Evolutionary conservation across 2,113 vertebrate genomes (phyloP), one percentile per base, ranked within the genome.

Genomic region (Megalops atlanticus): DNA sequence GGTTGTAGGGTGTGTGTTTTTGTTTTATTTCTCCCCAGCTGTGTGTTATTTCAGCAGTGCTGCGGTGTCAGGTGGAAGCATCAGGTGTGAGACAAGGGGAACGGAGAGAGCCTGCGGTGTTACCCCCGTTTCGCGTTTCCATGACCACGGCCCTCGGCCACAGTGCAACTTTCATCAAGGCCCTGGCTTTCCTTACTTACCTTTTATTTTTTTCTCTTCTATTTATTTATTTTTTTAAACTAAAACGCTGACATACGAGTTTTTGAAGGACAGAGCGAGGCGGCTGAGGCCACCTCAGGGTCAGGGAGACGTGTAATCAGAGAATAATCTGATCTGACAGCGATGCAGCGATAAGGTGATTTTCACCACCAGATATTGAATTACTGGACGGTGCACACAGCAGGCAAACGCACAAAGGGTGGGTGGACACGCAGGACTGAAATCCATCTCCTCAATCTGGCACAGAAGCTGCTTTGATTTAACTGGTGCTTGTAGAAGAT

Each of bases 11-110:
- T 33, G 71, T 58, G 81, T 54, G 78, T 79, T 76, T 49, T 45
- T 80, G 77, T 38, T 35, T 21, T 49, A 76, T 7, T 77, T 78
- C 74, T 77, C 43, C 36, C 81, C 77, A 49, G n/a, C 74, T 64
- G 80, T 74, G 18, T 36, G 35, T 43, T 54, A 24, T 54, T 54
- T 54, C 49, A 54, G 6, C 49, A 21, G 16, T 15, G 49, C 49
- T 21, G 18, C 49, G 3, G 49, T 21, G 49, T 24, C 18, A 21
- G 11, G 16, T 15, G 49, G 49, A 54, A 54, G 3, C 7, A 2
- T 54, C 12, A 21, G 49, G 49, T 7, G 49, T 21, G 49, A 6
- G 49, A 21, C 49, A 21, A 21, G 24, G 49, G 49, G 3, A 15
- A 21, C 6, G 16, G 49, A 24, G 49, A 16, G 2, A 16, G 47